Evolutionary conservation across 2,888 invertebrate genomes (phyloP), one percentile per base, ranked within the genome.

Genomic region (Metopia argyrocephala): DNA sequence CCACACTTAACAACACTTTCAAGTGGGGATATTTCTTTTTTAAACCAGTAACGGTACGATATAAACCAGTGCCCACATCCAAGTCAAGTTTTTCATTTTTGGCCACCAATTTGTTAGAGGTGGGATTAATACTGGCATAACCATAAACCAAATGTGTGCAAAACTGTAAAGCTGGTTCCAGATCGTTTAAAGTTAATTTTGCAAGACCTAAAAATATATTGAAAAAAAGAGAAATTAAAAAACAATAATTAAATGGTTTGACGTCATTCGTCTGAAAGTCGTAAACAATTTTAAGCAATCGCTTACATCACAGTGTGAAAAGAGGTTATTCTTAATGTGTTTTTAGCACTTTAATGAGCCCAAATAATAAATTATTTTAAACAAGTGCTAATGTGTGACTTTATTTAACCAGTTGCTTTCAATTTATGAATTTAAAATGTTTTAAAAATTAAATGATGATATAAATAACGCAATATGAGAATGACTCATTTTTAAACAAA

Each of bases 91-190:
- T 92, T 84, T 94, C 94, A 86, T 95, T 94, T 69, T 94, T 91
- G 3, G 96, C 93, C 31, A 93, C 91, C 86, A 95, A 91, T 89
- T 95, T 95, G 89, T 93, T 93, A 75, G 92, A 94, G 59, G 93
- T 93, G 21, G 93, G 92, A 85, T 94, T 94, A 62, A 96, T 92
- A 65, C 94, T 95, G 25, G 96, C 96, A 86, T 92, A 95, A 23
- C 95, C 95, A 87, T 96, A 96, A 23, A 96, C 91, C 82, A 96
- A 87, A 87, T 96, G 95, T 0, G 95, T 93, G 91, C 96, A 96
- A 90, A 94, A 94, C 28, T 94, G 92, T 23, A 96, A 89, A 0
- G 95, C 95, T 0, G 94, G 94, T 83, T 94, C 94, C 86, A 96
- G 86, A 87, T 96, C 96, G 52, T 91, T 89, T 0, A 94, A 90